phyloP scores from a whole-genome alignment of 2,797 vertebrate genomes.

The Atherinosoma microstoma region DNA sequence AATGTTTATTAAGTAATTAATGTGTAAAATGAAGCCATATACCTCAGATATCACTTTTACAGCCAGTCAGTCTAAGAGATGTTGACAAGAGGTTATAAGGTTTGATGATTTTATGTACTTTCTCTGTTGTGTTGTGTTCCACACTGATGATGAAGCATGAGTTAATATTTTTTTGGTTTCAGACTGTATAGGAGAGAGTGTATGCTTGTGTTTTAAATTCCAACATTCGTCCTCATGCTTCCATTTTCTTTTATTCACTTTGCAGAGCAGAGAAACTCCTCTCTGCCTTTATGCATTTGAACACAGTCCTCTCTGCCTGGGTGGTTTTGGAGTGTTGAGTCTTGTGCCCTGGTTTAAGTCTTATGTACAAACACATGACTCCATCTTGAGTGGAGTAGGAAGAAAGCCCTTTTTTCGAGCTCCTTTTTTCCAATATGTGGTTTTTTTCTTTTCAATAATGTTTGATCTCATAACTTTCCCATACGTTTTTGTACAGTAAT shows the following conservation, averaged over 20 bases:
- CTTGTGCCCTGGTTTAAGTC: conserved; percentile 57
- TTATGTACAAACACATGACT: conserved; percentile 65
- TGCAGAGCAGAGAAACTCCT: conserved; percentile 34
- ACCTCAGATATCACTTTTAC: conserved; percentile 67
- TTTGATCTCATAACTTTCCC: conserved; percentile 45
- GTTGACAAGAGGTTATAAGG: conserved; percentile 41
- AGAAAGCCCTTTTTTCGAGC: conserved; percentile 54
- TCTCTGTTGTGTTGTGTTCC: conserved; percentile 60
- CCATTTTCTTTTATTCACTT: conserved; percentile 11
- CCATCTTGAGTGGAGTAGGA: conserved; percentile 45
- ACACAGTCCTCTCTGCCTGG: conserved; percentile 23
- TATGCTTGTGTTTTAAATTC: conserved; percentile 22
- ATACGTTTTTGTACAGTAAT: conserved; percentile 75
- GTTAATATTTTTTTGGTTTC: conserved; percentile 72
- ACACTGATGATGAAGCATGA: conserved; percentile 58
- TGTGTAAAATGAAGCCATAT: conserved; percentile 77
- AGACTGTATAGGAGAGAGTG: conserved; percentile 39
- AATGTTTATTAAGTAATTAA: conserved; percentile 52
- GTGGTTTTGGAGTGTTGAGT: conserved; percentile 56
- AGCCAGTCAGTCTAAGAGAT: conserved; percentile 52
- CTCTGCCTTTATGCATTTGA: conserved; percentile 56
- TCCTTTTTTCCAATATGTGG: conserved; percentile 39
- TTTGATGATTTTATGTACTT: conserved; percentile 56
- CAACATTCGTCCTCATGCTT: conserved; percentile 26
- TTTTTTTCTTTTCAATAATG: conserved; percentile 41